Base-by-base conservation (phyloP, 2,797 vertebrate genomes). In the Danio choprae region DNA sequence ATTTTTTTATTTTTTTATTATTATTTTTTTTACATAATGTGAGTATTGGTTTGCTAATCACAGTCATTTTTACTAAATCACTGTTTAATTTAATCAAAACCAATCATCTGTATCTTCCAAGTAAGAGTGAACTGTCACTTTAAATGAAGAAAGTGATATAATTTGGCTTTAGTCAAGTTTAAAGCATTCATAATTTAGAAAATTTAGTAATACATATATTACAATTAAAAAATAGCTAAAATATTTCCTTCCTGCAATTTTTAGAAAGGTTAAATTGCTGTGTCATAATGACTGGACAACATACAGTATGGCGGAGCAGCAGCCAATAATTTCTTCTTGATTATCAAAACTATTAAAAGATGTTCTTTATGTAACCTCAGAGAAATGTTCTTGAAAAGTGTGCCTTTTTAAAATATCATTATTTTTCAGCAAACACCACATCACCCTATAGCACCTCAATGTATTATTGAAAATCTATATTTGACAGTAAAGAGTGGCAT, bases 401-500 rank as follows among this genome's bases (percentile, higher is more conserved):
- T 2, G 22, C 8, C 13, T 29, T 29, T 29, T 29, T 29, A 29
- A 29, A n/a, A 29, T 29, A 29, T 29, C 29, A 29, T 29, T 29
- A 29, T 29, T 22, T 64, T 79, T 70, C 29, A 18, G 13, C 36
- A 71, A 75, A 41, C 59, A 50, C 36, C 16, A 41, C 13, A 62
- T 62, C 58, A 50, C 5, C 12, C 53, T 43, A 29, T 29, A 12
- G 63, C 16, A 78, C 64, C 55, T 53, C 36, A 16, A 29, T 70
- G 15, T 71, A 53, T 71, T 77, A 62, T 9, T 71, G 56, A 41
- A 71, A 62, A 60, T 70, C 46, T 70, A 15, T 46, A 68, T 68
- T 77, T 79, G 80, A 75, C 83, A 76, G 77, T 72, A 82, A 80
- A 70, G 48, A 62, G 81, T 56, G 36, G 68, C 78, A 56, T 40